Conservation (phyloP, 2,888 invertebrate genomes). For the Loripinus fragilis region DNA sequence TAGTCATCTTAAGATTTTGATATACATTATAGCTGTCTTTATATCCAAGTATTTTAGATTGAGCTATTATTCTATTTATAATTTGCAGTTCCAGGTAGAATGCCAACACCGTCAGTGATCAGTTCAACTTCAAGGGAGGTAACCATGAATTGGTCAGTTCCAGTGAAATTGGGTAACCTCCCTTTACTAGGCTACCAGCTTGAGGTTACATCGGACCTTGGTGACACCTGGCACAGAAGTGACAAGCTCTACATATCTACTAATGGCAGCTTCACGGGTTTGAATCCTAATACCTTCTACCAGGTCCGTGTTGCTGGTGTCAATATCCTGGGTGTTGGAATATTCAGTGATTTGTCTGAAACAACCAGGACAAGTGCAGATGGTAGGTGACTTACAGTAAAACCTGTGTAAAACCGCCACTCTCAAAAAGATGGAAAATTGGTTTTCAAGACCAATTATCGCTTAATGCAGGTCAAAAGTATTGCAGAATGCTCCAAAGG, state of each 20-base stretch:
- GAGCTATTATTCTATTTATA: not conserved
- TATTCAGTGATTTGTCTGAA: constrained; percentile 33
- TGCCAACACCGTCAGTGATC: constrained; percentile 26
- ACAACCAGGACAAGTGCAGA: constrained; percentile 33
- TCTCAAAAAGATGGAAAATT: too few relatives aligned
- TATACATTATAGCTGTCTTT: too few relatives aligned
- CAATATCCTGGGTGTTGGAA: constrained; percentile 52
- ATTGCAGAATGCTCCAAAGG: too few relatives aligned
- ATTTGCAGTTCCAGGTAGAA: constrained; percentile 43
- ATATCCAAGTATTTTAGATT: too few relatives aligned
- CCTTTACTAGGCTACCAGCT: constrained; percentile 40
- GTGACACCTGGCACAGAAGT: constrained; percentile 33
- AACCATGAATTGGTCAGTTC: constrained; percentile 35
- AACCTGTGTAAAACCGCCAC: too few relatives aligned
- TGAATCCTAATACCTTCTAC: constrained; percentile 35
- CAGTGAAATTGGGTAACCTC: constrained; percentile 33
- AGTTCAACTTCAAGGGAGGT: constrained; percentile 32
- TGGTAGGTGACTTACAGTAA: constrained; percentile 39
- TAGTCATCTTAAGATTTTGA: too few relatives aligned
- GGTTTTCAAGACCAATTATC: too few relatives aligned
- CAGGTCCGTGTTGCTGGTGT: constrained; percentile 39
- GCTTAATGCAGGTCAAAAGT: too few relatives aligned
- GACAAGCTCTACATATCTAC: not conserved
- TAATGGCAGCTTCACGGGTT: constrained; percentile 21
- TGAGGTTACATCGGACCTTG: constrained; percentile 33